Evolutionary conservation across 2,888 invertebrate species (phyloP), one percentile per base, ranked within the genome.

Genomic region (Papilio protenor): DNA sequence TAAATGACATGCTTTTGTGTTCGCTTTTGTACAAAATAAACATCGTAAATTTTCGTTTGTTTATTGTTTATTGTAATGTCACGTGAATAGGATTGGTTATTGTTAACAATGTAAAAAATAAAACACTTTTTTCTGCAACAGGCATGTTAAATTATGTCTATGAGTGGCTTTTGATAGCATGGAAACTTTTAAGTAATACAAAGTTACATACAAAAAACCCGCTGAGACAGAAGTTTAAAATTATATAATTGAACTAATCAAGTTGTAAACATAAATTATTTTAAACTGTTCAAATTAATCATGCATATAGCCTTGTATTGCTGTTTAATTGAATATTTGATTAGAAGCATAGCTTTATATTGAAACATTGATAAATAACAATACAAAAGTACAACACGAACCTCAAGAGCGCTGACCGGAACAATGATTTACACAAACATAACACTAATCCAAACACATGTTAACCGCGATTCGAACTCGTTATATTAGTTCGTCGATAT

Each of bases 1-100:
- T 88, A 90, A 91, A 90, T 91, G 92, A 91, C 88, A 87, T 86
- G 85, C 91, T 89, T 90, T 94, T 92, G 92, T 92, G 84, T 81
- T 80, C 80, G 81, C 85, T 86, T 88, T 87, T 89, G 87, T 87
- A 83, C 81, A 88, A 88, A 89, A 90, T 92, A 93, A 93, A 94
- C 90, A 93, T 92, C 87, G 86, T 90, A 91, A 90, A 93, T 93
- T 90, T 87, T 87, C 84, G 83, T 85, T 85, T 85, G 87, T 88
- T 85, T 88, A 90, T 92, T 92, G 90, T 91, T 85, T 87, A 80
- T 81, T 79, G 73, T 84, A 82, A 85, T 88, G 84, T 90, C 91
- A 89, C 91, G 91, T 91, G 90, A 87, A 89, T 87, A 84, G 87
- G 83, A 83, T 84, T 75, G 77, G 61, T 73, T 72, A 75, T 78